Evolutionary conservation across 2,113 vertebrate genomes (phyloP), one percentile per base, ranked within the genome.

Genomic region (Hydrochoerus hydrochaeris): DNA sequence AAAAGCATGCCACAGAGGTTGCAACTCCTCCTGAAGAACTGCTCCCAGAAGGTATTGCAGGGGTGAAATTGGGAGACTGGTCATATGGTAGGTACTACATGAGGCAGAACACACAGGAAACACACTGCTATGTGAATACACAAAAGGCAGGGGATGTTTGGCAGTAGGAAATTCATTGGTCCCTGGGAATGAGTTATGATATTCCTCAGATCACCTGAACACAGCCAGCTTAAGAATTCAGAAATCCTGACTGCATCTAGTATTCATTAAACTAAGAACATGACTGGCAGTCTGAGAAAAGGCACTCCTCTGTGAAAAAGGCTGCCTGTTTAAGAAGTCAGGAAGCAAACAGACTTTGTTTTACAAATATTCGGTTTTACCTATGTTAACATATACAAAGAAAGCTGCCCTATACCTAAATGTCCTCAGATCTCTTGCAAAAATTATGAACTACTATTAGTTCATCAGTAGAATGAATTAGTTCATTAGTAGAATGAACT

Each of bases 31-130:
- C 30, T 54, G 32, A 71, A 88, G 28, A 46, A 90, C 60, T 44
- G 35, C 54, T 65, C 54, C 58, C 73, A 80, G 38, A 49, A 26
- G 69, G 8, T 35, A 4, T 9, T 62, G 30, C 11, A 6, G 32
- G 41, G 32, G 14, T 24, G 14, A 16, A 20, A 17, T 44, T 1
- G 0, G 20, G 9, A 8, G 0, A 44, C 3, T 0, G 0, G 14
- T 52, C 46, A 52, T 52, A 32, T 26, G 19, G 58, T 46, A 85
- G 60, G 44, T 26, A 41, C 20, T 81, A 44, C 19, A 7, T 3
- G 20, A 69, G 32, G 16, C 28, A 3, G 58, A 38, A 44, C 5
- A n/a, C 5, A 24, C 32, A 35, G 30, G 22, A 41, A 88, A 62
- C 22, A 60, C 0, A 32, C 1, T 35, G 26, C 17, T 38, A 73